A percentile compares a stretch with the other conserved stretches of the same genome.
Conservation (phyloP, 2,888 invertebrate genomes). For the Neoascia interrupta region DNA sequence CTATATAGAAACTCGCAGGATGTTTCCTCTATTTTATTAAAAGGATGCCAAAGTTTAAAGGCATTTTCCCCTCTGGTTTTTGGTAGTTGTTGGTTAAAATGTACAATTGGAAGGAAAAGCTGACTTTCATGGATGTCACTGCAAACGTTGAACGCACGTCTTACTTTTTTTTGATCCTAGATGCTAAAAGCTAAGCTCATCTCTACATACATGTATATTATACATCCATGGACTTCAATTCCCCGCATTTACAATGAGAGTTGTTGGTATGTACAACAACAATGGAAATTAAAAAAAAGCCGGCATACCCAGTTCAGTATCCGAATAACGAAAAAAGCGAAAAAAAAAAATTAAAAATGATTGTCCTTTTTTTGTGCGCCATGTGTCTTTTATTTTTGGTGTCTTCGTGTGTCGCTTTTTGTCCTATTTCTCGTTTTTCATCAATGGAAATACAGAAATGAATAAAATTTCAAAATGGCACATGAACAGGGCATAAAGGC, state of each 20-base stretch:
- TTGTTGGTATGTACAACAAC: too few relatives aligned
- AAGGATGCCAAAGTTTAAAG: conserved; percentile 68
- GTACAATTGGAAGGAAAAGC: conserved; percentile 28
- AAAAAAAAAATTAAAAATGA: conserved; percentile 52
- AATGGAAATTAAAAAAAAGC: conserved; percentile 38
- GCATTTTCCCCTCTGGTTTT: conserved; percentile 59
- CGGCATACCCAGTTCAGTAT: conserved; percentile 36
- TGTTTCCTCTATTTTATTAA: conserved; percentile 60
- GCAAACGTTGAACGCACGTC: conserved; percentile 20
- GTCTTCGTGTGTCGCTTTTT: conserved; percentile 53
- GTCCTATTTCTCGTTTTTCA: conserved; percentile 69
- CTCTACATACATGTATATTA: background rate
- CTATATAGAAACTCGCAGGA: conserved; percentile 43
- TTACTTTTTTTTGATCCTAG: conserved; percentile 31
- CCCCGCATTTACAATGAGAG: conserved; percentile 15
- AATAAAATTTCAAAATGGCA: conserved; percentile 69
- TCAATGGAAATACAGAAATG: conserved; percentile 69
- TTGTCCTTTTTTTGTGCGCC: conserved; percentile 45
- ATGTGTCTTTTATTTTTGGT: conserved; percentile 55
- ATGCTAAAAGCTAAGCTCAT: too few relatives aligned
- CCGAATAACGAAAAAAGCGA: conserved; percentile 51
- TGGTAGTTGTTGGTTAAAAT: conserved; percentile 38
- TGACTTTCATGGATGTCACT: conserved; percentile 22
- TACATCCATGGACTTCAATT: background rate
- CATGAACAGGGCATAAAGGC: conserved; percentile 34